These are phyloP conservation scores for Anguilla obscura DNA, from an alignment of 2,797 vertebrate genomes.

Conservation along the genomic window DNA sequence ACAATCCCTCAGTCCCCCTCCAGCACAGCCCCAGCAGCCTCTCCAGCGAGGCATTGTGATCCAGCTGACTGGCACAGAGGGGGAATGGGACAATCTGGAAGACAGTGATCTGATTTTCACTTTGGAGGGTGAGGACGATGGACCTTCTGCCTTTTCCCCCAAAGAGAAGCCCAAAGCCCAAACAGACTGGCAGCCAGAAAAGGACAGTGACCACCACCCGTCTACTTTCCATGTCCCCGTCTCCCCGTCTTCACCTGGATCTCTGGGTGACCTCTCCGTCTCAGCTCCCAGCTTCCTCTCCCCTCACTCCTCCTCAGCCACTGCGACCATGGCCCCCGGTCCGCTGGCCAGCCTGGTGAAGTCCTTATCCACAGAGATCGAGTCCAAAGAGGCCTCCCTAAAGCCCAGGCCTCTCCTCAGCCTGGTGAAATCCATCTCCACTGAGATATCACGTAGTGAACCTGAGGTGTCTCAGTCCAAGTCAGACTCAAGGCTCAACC, in stretches of 20 bases:
- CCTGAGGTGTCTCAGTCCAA: slow-evolving; percentile 80
- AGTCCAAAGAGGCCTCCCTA: slow-evolving; percentile 69
- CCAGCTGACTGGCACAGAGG: slow-evolving; percentile 72
- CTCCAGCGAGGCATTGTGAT: slow-evolving; percentile 70
- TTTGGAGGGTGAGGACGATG: slow-evolving; percentile 63
- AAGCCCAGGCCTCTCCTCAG: slow-evolving; percentile 72
- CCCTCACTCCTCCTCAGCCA: slow-evolving; percentile 39
- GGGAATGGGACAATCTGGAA: slow-evolving; percentile 65
- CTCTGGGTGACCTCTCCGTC: slow-evolving; percentile 61
- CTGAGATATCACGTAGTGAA: slow-evolving; percentile 76
- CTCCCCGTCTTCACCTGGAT: slow-evolving; percentile 66
- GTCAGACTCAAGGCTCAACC: slow-evolving; percentile 80
- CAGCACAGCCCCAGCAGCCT: slow-evolving; percentile 33
- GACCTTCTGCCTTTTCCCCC: slow-evolving; percentile 51
- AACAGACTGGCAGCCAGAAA: slow-evolving; percentile 46
- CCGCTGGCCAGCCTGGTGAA: slow-evolving; percentile 76
- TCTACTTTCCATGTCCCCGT: slow-evolving; percentile 62
- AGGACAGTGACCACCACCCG: slow-evolving; percentile 51
- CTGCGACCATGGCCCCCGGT: slow-evolving; percentile 62
- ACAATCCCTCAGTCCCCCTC: slow-evolving; percentile 28
- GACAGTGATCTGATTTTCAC: slow-evolving; percentile 70
- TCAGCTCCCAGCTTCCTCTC: slow-evolving; percentile 58
- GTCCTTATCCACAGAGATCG: slow-evolving; percentile 78
- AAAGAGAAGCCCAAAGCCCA: slow-evolving; percentile 51
- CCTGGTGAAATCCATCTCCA: slow-evolving; percentile 85